phyloP scores from a whole-genome alignment of 2,797 vertebrate species.

The Manis javanica region DNA sequence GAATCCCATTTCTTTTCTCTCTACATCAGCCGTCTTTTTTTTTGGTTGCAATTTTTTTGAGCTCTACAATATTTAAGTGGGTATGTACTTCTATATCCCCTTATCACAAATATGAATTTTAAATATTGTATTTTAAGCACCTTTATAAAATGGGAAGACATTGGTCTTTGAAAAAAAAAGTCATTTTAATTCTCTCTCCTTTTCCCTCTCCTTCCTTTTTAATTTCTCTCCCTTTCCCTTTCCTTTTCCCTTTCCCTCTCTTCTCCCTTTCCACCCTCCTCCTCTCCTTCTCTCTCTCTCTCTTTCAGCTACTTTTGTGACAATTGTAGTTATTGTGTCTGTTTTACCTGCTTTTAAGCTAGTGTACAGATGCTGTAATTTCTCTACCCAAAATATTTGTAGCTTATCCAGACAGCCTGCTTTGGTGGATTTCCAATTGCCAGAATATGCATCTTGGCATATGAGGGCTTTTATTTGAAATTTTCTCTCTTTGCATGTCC shows the following conservation, averaged over 20 bases:
- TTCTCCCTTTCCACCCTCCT: no score
- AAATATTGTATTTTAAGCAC: neutral
- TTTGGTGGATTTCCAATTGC: neutral
- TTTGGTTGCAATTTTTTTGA: neutral
- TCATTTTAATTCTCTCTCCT: neutral
- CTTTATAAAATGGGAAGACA: conserved; percentile 19
- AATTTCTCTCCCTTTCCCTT: neutral
- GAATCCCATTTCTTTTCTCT: neutral
- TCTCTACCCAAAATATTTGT: neutral
- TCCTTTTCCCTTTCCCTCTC: no score
- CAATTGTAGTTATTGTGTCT: neutral
- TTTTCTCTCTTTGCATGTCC: neutral
- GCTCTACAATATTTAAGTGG: neutral
- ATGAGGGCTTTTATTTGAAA: neutral
- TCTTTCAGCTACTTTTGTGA: neutral
- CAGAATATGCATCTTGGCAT: neutral
- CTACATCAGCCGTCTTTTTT: neutral
- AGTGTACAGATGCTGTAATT: neutral
- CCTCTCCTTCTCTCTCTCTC: neutral
- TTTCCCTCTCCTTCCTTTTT: neutral
- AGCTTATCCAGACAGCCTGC: neutral
- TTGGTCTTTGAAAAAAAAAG: neutral
- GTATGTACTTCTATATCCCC: neutral
- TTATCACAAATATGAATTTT: neutral
- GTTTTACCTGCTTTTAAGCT: neutral